A percentile compares a stretch with the other conserved stretches of the same genome.
Evolutionary conservation across 2,888 invertebrate genomes (phyloP).

Genomic region (Ctena decussata): DNA sequence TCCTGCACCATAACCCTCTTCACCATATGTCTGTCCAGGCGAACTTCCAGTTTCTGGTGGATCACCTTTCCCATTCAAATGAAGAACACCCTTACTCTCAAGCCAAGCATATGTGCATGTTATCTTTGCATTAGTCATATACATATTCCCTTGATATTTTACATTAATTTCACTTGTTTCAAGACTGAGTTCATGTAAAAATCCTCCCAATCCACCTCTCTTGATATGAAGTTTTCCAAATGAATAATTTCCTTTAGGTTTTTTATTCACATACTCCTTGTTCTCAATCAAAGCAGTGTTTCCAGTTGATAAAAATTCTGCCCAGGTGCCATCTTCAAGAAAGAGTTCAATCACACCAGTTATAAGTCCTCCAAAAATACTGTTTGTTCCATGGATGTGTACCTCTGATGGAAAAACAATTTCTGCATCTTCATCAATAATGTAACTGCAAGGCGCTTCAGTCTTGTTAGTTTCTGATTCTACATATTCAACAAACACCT

Average conservation of each 20-base stretch:
- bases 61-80: constrained; percentile 75
- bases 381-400: constrained; percentile 78
- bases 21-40: constrained; percentile 65
- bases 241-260: constrained; percentile 71
- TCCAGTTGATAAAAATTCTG: constrained; percentile 74
- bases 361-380: constrained; percentile 72
- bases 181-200: constrained; percentile 50
- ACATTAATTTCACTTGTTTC: constrained; percentile 73
- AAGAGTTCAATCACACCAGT: constrained; percentile 74
- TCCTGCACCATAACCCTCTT: constrained; percentile 75
- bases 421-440: constrained; percentile 73
- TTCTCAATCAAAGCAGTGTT: constrained; percentile 74
- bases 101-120: constrained; percentile 75
- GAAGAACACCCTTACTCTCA: constrained; percentile 78
- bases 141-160: constrained; percentile 74
- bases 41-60: constrained; percentile 66
- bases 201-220: constrained; percentile 67
- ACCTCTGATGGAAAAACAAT: constrained; percentile 75
- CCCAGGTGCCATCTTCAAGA: constrained; percentile 67
- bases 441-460: constrained; percentile 78
- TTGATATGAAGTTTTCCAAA: constrained; percentile 74
- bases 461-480: constrained; percentile 75
- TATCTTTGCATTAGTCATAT: constrained; percentile 78
- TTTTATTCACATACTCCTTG: constrained; percentile 64
- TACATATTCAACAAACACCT: constrained; percentile 75